Percentiles rank a stretch among this genome's conserved stretches.
phyloP scores from a whole-genome alignment of 1,140 invertebrate genomes.

The Aphidius gifuensis region DNA sequence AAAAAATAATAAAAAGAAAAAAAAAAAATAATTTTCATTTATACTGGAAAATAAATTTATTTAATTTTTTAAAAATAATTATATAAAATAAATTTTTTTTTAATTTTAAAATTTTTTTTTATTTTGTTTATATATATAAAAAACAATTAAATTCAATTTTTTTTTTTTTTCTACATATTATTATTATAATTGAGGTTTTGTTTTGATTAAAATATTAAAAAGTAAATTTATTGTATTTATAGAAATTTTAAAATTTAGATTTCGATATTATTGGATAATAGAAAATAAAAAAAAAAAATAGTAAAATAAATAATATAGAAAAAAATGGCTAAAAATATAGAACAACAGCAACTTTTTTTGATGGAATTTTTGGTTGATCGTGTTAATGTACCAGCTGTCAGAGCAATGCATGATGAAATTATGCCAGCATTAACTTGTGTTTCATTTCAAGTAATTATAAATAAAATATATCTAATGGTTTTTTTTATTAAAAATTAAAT shows the following conservation, averaged over 20 bases:
- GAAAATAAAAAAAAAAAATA: conserved; percentile 4
- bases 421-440: conserved; percentile 38
- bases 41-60: too few relatives aligned
- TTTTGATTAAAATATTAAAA: too few relatives aligned
- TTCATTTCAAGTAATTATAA: conserved; percentile 43
- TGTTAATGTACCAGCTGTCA: conserved; percentile 41
- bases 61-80: too few relatives aligned
- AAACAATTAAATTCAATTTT: too few relatives aligned
- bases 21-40: conserved; percentile 22
- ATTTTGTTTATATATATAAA: too few relatives aligned
- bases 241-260: too few relatives aligned
- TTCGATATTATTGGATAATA: not conserved
- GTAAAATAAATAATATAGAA: not conserved
- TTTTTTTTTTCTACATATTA: too few relatives aligned
- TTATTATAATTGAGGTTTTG: too few relatives aligned
- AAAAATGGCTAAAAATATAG: conserved; percentile 14
- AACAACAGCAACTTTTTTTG: conserved; percentile 41
- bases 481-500: not conserved
- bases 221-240: too few relatives aligned
- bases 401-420: conserved; percentile 38
- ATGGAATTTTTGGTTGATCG: conserved; percentile 47
- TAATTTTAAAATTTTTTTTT: too few relatives aligned
- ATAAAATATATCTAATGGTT: not conserved
- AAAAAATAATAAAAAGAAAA: conserved; percentile 22
- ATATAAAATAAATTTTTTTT: too few relatives aligned